Evolutionary conservation across 2,888 invertebrate species (phyloP).

Genomic region (Ichneumoninae sp.): DNA sequence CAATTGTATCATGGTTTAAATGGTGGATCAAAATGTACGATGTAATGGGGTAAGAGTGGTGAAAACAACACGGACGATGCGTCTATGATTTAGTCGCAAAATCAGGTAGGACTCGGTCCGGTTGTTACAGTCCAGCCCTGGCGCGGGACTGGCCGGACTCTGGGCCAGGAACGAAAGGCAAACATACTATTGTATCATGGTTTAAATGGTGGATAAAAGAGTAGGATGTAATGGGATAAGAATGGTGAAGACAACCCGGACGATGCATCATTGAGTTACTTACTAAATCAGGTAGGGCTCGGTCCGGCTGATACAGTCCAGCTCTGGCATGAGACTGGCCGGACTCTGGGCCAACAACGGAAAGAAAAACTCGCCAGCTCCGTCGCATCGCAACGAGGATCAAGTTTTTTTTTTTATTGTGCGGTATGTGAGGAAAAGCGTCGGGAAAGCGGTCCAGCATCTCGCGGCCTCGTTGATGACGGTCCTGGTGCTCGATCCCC

Average conservation of each 20-base stretch:
- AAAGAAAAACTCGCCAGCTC: too few species aligned
- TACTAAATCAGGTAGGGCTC: too few species aligned
- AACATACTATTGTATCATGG: conserved; percentile 56
- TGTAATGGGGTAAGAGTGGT: background rate
- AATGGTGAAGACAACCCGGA: background rate
- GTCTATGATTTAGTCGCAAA: too few species aligned
- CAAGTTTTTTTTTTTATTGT: background rate
- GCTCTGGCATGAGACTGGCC: too few species aligned
- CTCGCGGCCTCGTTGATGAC: background rate
- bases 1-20: conserved; percentile 45
- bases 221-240: background rate
- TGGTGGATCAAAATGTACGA: conserved; percentile 19
- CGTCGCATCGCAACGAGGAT: too few species aligned
- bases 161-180: conserved; percentile 46
- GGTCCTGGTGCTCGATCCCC: conserved; percentile 18
- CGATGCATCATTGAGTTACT: too few species aligned
- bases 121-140: too few species aligned
- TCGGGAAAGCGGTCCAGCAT: background rate
- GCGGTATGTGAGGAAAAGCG: background rate
- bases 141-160: too few species aligned
- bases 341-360: too few species aligned
- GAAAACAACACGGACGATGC: too few species aligned
- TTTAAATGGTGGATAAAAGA: conserved; percentile 48
- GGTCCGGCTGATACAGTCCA: too few species aligned
- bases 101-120: background rate